Base-by-base conservation (phyloP, 2,888 invertebrate species). In the Drosophila borealis region DNA sequence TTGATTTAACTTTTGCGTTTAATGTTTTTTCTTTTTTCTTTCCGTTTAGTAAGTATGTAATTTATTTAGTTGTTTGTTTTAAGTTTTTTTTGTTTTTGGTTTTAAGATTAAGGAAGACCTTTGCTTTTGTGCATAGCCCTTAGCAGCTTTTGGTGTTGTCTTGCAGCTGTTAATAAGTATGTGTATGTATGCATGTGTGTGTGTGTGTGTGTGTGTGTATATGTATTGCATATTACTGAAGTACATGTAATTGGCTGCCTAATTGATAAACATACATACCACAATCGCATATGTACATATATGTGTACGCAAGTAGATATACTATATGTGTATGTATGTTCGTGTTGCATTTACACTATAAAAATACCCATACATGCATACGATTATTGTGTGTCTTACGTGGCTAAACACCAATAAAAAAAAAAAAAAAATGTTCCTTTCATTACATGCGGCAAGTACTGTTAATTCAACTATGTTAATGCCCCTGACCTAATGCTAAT, bases 101-200 rank as follows among this genome's bases (percentile, higher is more conserved):
- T 68, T 81, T 80, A 80, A 80, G 67, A 80, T 80, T 80, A 80
- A 80, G 80, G 80, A 80, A 80, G 80, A 82, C 80, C 77, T 73
- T 80, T 80, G 81, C 84, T 67, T 57, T 74, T 78, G 78, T 79
- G 73, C 72, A 70, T 68, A 80, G 81, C 81, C 79, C 77, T 68
- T 78, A 81, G 65, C 68, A 80, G 63, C 70, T 59, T 53, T 53
- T 55, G 44, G 53, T 51, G 45, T 36, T 46, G 6, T 36, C 14
- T 48, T 45, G 57, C 56, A 68, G 68, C 53, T 65, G 45, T 53
- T n/a, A 36, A 41, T 39, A 29, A 29, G 25, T 53, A 17, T 21
- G 29, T 29, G 29, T 29, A 8, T 29, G 8, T 45, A 29, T 62
- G n/a, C 44, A 33, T 53, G 17, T 44, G 11, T 34, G 2, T 34